phyloP scores from a whole-genome alignment of 2,888 invertebrate species.

The Masnerella sp. region DNA sequence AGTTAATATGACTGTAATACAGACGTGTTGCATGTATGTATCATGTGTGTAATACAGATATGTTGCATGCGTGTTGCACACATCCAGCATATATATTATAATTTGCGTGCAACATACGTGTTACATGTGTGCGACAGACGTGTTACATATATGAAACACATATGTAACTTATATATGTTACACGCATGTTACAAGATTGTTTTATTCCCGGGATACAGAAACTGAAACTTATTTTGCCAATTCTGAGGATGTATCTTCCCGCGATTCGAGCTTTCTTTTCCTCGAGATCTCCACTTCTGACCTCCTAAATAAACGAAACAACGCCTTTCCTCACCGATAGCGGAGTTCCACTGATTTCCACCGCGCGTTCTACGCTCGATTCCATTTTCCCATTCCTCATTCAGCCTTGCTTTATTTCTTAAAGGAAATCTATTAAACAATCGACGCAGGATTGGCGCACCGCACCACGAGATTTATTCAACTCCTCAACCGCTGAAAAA shows the following conservation, averaged over 20 bases:
- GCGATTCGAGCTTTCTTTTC: slow-evolving; percentile 43
- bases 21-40: too few species aligned
- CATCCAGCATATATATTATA: too few species aligned
- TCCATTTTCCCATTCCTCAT: slow-evolving; percentile 35
- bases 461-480: slow-evolving; percentile 26
- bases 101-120: too few species aligned
- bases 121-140: too few species aligned
- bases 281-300: slow-evolving; percentile 37
- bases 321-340: slow-evolving; percentile 49
- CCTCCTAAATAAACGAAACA: slow-evolving; percentile 58
- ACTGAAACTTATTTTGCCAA: slow-evolving; percentile 50
- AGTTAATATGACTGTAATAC: too few species aligned
- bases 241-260: slow-evolving; percentile 49
- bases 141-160: too few species aligned
- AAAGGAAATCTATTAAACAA: slow-evolving; percentile 44
- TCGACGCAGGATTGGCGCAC: slow-evolving; percentile 21
- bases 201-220: slow-evolving; percentile 56
- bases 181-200: too few species aligned
- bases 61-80: too few species aligned
- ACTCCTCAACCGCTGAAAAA: slow-evolving; percentile 8
- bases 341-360: slow-evolving; percentile 44
- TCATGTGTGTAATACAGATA: too few species aligned
- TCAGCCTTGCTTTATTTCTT: slow-evolving; percentile 28
- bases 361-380: slow-evolving; percentile 26
- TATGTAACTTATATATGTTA: too few species aligned